Evolutionary conservation across 2,797 vertebrate species (phyloP).

Genomic region (Pteronotus mesoamericanus): DNA sequence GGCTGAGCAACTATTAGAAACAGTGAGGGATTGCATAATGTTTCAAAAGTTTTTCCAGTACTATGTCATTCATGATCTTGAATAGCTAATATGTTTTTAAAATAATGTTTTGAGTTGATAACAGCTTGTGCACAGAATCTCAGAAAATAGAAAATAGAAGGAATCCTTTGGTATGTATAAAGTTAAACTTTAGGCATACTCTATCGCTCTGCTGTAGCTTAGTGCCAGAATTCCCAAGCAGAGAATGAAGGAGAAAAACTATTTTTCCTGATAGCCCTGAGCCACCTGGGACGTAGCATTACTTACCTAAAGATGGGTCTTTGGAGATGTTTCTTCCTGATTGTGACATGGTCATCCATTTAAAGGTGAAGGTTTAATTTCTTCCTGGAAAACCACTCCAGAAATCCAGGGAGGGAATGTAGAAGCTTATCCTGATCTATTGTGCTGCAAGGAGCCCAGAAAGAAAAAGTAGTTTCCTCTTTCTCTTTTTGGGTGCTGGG

Average conservation of each 20-base stretch:
- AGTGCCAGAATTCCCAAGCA: conserved; percentile 29
- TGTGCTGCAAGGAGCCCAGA: conserved; percentile 80
- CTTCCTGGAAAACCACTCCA: conserved; percentile 82
- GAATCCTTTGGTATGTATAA: neutral
- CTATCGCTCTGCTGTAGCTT: neutral
- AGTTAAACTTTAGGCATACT: conserved; percentile 41
- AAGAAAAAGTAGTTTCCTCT: conserved; percentile 72
- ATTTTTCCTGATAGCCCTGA: neutral
- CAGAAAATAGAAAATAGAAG: conserved; percentile 32
- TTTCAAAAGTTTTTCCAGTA: conserved; percentile 67
- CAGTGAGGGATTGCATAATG: conserved; percentile 59
- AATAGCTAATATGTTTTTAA: conserved; percentile 45
- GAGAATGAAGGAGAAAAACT: conserved; percentile 42
- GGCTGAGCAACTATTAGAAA: conserved; percentile 76
- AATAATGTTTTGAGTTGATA: conserved; percentile 55
- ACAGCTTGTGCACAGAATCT: neutral
- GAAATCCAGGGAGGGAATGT: conserved; percentile 76
- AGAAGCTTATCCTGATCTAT: conserved; percentile 83
- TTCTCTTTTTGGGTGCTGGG: conserved; percentile 83
- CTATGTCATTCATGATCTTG: conserved; percentile 33
- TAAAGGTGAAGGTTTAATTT: conserved; percentile 83
- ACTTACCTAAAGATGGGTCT: conserved; percentile 93
- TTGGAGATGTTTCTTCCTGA: conserved; percentile 92
- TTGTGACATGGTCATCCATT: conserved; percentile 92
- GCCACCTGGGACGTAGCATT: conserved; percentile 34